Evolutionary conservation across 2,797 vertebrate genomes (phyloP).

Genomic region (Takifugu rubripes): DNA sequence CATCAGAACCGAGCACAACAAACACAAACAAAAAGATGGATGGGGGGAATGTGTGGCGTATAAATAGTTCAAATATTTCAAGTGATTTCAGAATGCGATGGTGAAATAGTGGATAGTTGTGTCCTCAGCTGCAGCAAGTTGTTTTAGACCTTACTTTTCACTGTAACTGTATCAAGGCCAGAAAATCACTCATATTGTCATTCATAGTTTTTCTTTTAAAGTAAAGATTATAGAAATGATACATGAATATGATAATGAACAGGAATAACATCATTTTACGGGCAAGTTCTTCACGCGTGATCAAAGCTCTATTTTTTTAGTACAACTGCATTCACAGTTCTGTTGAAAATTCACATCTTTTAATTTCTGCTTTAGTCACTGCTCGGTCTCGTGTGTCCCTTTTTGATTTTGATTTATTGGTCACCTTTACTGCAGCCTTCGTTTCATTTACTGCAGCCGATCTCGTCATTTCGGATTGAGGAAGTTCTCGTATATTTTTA

Average conservation of each 20-base stretch:
- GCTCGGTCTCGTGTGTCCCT: no score
- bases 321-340: constrained; percentile 36
- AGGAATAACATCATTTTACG: constrained; percentile 1
- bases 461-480: no score
- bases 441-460: no score
- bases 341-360: constrained; percentile 9
- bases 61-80: constrained; percentile 78
- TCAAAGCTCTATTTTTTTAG: constrained; percentile 26
- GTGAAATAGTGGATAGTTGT: constrained; percentile 71
- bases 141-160: constrained; percentile 22
- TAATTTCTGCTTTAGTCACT: no score
- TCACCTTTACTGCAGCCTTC: no score
- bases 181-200: neutral
- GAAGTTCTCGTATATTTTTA: no score
- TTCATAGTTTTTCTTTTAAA: no score
- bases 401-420: no score
- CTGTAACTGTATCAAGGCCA: constrained; percentile 41
- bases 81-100: constrained; percentile 70
- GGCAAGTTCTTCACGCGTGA: constrained; percentile 6
- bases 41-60: constrained; percentile 37
- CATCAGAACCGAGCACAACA: constrained; percentile 63
- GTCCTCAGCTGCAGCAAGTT: constrained; percentile 54
- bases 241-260: neutral
- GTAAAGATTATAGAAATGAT: no score
- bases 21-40: constrained; percentile 60